Conservation (phyloP, 2,888 invertebrate species). For the Scaeva pyrastri region DNA sequence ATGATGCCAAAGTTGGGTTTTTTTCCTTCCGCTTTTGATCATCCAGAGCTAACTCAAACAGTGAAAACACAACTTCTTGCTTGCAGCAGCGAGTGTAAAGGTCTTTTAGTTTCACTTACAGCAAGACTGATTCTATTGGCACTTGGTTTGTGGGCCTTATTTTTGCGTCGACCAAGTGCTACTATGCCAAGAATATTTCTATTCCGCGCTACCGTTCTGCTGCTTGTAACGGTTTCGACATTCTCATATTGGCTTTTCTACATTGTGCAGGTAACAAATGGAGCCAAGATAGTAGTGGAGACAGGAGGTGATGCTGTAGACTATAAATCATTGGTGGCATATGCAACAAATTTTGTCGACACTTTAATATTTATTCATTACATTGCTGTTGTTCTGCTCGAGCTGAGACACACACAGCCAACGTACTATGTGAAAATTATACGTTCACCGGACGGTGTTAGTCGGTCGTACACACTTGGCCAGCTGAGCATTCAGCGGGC, state of each 20-base stretch:
- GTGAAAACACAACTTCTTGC: slow-evolving; percentile 89
- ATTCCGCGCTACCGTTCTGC: slow-evolving; percentile 94
- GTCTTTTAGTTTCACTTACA: slow-evolving; percentile 94
- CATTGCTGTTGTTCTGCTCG: slow-evolving; percentile 95
- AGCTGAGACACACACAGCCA: slow-evolving; percentile 96
- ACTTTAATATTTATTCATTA: slow-evolving; percentile 97
- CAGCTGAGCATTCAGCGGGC: slow-evolving; percentile 97
- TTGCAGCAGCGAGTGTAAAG: slow-evolving; percentile 97
- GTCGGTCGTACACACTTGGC: slow-evolving; percentile 93
- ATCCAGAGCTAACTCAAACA: slow-evolving; percentile 88
- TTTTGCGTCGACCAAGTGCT: slow-evolving; percentile 92
- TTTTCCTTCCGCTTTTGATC: slow-evolving; percentile 89
- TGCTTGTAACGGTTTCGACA: slow-evolving; percentile 94
- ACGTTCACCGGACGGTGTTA: slow-evolving; percentile 97
- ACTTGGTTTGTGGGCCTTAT: slow-evolving; percentile 96
- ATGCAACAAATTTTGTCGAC: slow-evolving; percentile 96
- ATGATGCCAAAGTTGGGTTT: slow-evolving; percentile 95
- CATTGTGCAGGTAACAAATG: slow-evolving; percentile 93
- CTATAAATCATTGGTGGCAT: slow-evolving; percentile 95
- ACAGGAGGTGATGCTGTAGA: slow-evolving; percentile 91
- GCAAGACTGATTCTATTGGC: slow-evolving; percentile 95
- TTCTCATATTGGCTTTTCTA: slow-evolving; percentile 99
- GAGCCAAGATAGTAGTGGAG: slow-evolving; percentile 91
- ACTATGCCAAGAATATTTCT: slow-evolving; percentile 96
- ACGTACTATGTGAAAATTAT: slow-evolving; percentile 95